Base-by-base conservation (phyloP, 2,888 invertebrate species). In the Bruchidius siliquastri region DNA sequence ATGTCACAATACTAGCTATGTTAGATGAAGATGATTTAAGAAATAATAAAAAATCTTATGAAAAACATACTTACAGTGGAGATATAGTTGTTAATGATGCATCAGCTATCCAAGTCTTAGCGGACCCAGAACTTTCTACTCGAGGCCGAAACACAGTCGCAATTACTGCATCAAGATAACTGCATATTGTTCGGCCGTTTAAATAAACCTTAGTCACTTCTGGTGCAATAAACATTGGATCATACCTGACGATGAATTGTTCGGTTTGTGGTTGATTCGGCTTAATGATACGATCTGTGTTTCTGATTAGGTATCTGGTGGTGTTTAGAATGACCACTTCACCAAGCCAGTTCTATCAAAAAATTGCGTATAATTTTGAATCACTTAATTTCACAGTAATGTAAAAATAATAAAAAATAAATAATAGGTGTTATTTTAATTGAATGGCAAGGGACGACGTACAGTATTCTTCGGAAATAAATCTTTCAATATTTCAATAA, bases 201-300 rank as follows among this genome's bases (percentile, higher is more conserved):
- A 91, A 83, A 69, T 88, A 80, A 21, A 91, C 89, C 10, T 85
- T 86, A 74, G 82, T 84, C 0, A 90, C 80, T 75, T 86, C 87
- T 0, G 91, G 91, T 0, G 85, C 49, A 49, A 49, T 49, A 13
- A 49, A 49, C 49, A 18, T 88, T 0, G 87, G 85, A 79, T 89
- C 88, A 83, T 89, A 91, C 75, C 89, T 90, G 0, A 91, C 88
- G 83, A 90, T 91, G 84, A 92, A 90, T 2, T 90, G 84, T 20
- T 91, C 87, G 0, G 88, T 85, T 0, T 88, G 84, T 0, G 90
- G 88, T 0, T 88, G 88, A 0, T 90, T 90, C 0, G 90, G 88
- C 72, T 87, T 86, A 21, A 91, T 86, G 78, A 88, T 88, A 86
- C 89, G 88, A 67, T 89, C 88, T 0, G 88, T 88, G 80, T 90